Base-by-base conservation (phyloP, 2,888 invertebrate species). In the Marasmarcha lunaedactyla region DNA sequence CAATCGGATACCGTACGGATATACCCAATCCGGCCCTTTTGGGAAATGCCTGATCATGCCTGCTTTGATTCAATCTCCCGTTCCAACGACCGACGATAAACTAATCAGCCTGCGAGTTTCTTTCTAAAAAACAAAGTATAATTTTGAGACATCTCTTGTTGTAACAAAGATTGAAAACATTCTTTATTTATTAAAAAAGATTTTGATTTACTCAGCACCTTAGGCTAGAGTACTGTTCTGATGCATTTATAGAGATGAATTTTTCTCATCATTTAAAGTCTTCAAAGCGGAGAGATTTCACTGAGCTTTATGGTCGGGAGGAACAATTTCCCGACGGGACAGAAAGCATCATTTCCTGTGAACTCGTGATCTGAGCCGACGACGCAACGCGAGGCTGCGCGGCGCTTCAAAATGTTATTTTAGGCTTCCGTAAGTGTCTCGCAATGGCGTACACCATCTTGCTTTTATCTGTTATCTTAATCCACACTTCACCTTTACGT, bases 301-400 rank as follows among this genome's bases (percentile, higher is more conserved):
- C 63, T 69, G 64, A 68, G 65, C 67, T 70, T 71, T 74, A 76
- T 77, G 76, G 76, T 78, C 72, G 67, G 68, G 62, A 68, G 69
- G 72, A 71, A 71, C 76, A 74, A 78, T 79, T 78, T 79, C 79
- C 79, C 79, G 71, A 51, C 64, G 73, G 77, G 63, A 63, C 73
- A 70, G 71, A 69, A 68, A 66, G 66, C 60, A 74, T 79, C 77
- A 79, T 83, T 83, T 83, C 81, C 81, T 74, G 69, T 47, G 52
- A 63, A 63, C 60, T 63, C 64, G 56, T 59, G 59, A 63, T 63
- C 55, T 59, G 54, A 54, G 54, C 57, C 54, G 54, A 55, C 59
- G 57, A 60, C 63, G 59, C 61, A 62, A 62, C 62, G 60, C 62
- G 54, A 55, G 57, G 57, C 60, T 63, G 59, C 61, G 63, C 62